phyloP scores from a whole-genome alignment of 2,113 vertebrate genomes.

The Macheiramphus alcinus region DNA sequence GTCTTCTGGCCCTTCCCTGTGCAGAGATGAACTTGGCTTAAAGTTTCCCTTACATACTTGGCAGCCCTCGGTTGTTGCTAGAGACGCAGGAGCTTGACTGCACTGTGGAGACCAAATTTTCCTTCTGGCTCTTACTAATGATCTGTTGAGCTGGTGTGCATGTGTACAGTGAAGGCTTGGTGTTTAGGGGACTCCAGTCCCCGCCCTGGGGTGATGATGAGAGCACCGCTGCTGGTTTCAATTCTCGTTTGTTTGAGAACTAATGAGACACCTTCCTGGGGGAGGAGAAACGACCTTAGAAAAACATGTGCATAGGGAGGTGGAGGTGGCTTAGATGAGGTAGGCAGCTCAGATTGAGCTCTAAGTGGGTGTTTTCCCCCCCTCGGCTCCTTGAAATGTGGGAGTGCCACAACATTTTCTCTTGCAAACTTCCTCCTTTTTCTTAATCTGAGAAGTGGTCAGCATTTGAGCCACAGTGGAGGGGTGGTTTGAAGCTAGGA shows the following conservation, averaged over 20 bases:
- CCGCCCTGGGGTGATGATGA: background rate
- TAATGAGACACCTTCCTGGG: background rate
- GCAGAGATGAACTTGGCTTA: background rate
- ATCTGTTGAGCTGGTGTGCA: background rate
- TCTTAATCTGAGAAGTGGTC: background rate
- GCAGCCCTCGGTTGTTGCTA: background rate
- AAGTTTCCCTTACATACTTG: rapidly evolving
- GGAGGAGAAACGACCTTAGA: background rate
- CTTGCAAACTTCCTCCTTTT: background rate
- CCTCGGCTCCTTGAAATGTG: rapidly evolving
- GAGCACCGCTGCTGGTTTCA: background rate
- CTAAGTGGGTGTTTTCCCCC: background rate
- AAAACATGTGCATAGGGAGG: background rate
- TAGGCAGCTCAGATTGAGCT: background rate
- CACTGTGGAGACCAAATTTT: background rate
- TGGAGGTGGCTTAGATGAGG: background rate
- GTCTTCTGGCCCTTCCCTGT: background rate
- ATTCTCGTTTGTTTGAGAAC: background rate
- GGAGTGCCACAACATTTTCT: rapidly evolving
- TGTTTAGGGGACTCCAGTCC: background rate
- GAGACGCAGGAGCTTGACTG: rapidly evolving
- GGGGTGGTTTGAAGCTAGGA: background rate
- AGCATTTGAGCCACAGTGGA: rapidly evolving
- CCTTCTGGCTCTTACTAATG: background rate
- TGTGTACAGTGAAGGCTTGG: rapidly evolving